Evolutionary conservation across 2,113 vertebrate genomes (phyloP), one percentile per base, ranked within the genome.

Genomic region (Clinocottus analis): DNA sequence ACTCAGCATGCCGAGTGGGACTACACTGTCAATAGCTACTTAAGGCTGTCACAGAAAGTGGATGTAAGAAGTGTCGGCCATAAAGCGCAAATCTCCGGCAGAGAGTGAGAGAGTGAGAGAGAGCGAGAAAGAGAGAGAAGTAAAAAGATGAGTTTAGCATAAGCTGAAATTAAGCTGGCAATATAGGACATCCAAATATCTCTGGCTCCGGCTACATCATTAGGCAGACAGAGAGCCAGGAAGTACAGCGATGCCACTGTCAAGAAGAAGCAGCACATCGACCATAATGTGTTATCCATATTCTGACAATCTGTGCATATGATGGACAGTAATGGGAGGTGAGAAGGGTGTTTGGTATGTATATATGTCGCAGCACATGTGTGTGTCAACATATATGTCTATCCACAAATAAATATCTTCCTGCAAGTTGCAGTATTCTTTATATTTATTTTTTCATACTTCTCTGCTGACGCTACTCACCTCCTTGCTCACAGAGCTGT

Each of bases 401-500:
- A 11, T 63, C 62, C 7, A 53, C 29, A 11, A 72, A 43, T 79
- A 79, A n/a, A 61, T 59, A 76, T 56, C 25, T 67, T 10, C 49
- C 47, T 71, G 14, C 6, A 33, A 37, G 62, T 64, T n/a, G 49
- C 51, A 45, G 10, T 17, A 41, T 41, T 41, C 2, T 41, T 13
- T 9, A 33, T 31, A 33, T 41, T 0, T 41, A 33, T 41, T 11
- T 41, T 39, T 39, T 13, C 58, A 66, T 35, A 2, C 6, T n/a
- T 71, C 43, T 33, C 49, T 60, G 33, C 39, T 5, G 11, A 35
- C 60, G 58, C 95, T 53, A 85, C 91, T 97, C 93, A 99, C 98
- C 97, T 97, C 98, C 98, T 85, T 97, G 96, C 91, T 99, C 98
- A 93, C 98, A 99, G 68, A 99, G 92, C 86, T 99, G 98, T 87